Percentiles rank a stretch among this genome's conserved stretches.
Evolutionary conservation across 92 coral and sea anemone species (phyloP).

Genomic region (Ricordea florida): DNA sequence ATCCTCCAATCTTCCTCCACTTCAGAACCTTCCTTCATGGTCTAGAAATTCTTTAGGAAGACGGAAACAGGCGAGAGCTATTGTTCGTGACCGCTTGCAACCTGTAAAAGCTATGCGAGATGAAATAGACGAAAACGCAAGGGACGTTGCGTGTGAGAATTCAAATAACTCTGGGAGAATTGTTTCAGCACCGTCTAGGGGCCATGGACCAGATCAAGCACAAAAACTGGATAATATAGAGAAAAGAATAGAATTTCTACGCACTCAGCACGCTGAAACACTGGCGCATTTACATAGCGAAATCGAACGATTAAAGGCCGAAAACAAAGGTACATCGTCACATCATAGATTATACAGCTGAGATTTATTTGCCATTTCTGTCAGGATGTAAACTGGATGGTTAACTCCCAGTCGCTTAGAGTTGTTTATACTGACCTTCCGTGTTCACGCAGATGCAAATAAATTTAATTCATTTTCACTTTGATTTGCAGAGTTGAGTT

Average conservation of each 20-base stretch:
- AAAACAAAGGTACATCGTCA: constrained; percentile 88
- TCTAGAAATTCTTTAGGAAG: constrained; percentile 94
- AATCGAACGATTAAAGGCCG: constrained; percentile 88
- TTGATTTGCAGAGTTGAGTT: constrained; percentile 81
- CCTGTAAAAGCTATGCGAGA: constrained; percentile 53
- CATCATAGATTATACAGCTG: background rate
- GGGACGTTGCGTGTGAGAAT: constrained; percentile 22
- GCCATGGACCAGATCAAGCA: constrained; percentile 57
- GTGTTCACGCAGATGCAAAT: background rate
- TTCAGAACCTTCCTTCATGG: constrained; percentile 98
- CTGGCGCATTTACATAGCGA: constrained; percentile 81
- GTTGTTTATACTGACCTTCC: background rate
- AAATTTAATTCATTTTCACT: background rate
- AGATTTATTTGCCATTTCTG: background rate
- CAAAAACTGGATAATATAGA: constrained; percentile 74
- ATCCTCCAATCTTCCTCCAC: constrained; percentile 89
- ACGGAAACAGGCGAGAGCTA: constrained; percentile 79
- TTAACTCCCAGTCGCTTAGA: too few species aligned
- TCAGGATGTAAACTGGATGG: background rate
- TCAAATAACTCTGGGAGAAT: constrained; percentile 61
- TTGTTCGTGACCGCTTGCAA: constrained; percentile 83
- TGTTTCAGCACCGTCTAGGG: constrained; percentile 88
- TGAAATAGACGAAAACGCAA: constrained; percentile 40
- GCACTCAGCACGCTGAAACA: constrained; percentile 84
- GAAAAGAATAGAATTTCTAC: constrained; percentile 81